Evolutionary conservation across 2,888 invertebrate species (phyloP).

Genomic region (Schizotus pectinicornis): DNA sequence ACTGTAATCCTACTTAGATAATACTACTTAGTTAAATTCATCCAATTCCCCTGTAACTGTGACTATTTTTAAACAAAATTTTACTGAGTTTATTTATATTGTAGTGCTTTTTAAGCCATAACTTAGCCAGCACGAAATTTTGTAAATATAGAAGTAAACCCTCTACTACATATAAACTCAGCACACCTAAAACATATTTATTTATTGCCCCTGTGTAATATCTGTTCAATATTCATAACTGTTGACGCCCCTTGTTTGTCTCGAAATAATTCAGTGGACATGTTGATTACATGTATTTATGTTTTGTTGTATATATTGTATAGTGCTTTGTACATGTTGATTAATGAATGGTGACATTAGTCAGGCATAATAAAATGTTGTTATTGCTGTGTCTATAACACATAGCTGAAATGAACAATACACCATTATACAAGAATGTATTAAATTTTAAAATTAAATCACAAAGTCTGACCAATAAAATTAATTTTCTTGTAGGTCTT

Average conservation of each 20-base stretch:
- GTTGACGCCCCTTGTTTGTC: constrained; percentile 14
- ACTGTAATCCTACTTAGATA: constrained; percentile 9
- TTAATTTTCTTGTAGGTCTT: constrained; percentile 49
- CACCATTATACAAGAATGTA: constrained; percentile 50
- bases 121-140: constrained; percentile 48
- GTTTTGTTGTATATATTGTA: constrained; percentile 62
- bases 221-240: constrained; percentile 15
- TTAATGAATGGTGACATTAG: constrained; percentile 58
- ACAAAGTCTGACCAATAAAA: constrained; percentile 55
- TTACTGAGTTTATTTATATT: constrained; percentile 39
- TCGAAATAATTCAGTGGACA: constrained; percentile 25
- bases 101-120: constrained; percentile 48
- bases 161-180: constrained; percentile 18
- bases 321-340: constrained; percentile 66
- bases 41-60: neutral
- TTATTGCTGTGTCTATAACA: constrained; percentile 47
- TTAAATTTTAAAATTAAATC: constrained; percentile 53
- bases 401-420: constrained; percentile 49
- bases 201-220: constrained; percentile 21
- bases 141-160: constrained; percentile 49
- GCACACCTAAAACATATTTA: constrained; percentile 25
- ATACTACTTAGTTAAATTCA: constrained; percentile 6
- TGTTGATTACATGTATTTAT: constrained; percentile 48
- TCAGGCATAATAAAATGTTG: constrained; percentile 49
- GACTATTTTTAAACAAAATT: constrained; percentile 18